Base-by-base conservation (phyloP, 2,113 vertebrate genomes). In the Oncorhynchus keta region DNA sequence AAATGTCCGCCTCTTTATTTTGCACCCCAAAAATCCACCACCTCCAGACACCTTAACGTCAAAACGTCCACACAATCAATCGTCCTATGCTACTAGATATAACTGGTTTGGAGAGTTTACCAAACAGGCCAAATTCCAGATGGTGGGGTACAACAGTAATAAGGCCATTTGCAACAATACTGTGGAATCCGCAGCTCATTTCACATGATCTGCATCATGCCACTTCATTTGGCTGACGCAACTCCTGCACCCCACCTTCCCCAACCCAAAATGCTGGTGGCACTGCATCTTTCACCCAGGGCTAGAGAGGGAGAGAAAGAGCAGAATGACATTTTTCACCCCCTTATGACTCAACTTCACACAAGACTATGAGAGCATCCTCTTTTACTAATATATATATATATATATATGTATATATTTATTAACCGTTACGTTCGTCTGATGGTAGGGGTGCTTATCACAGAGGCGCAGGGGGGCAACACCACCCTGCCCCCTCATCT, bases 151-250 rank as follows among this genome's bases (percentile, higher is more conserved):
- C 67, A 80, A 78, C 75, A 62, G 82, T 85, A 87, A 87, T 83
- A 81, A 81, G 83, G 74, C 76, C 68, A 84, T 88, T 91, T 89
- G 79, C 79, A 74, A 82, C 74, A 26, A 84, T 82, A 72, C 76
- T 26, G 84, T 84, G 57, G 83, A 90, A 89, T 89, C 80, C 79
- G 82, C 83, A 86, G 89, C 89, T 90, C 86, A 86, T 91, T 91
- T 91, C 86, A 93, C 89, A 89, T 89, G 87, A 87, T 88, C 81
- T 84, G 84, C 88, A 85, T 92, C 79, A 83, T 83, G 84, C 89
- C 88, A 84, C 87, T 90, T 87, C 70, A 86, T 88, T 91, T 85
- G 85, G 90, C 90, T 92, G 90, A 92, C 82, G 90, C 87, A 91
- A 90, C 86, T 77, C 70, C 59, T 45, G 35, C 69, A 61, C 75